Evolutionary conservation across 2,888 invertebrate genomes (phyloP).

Genomic region (Dicycla oo): DNA sequence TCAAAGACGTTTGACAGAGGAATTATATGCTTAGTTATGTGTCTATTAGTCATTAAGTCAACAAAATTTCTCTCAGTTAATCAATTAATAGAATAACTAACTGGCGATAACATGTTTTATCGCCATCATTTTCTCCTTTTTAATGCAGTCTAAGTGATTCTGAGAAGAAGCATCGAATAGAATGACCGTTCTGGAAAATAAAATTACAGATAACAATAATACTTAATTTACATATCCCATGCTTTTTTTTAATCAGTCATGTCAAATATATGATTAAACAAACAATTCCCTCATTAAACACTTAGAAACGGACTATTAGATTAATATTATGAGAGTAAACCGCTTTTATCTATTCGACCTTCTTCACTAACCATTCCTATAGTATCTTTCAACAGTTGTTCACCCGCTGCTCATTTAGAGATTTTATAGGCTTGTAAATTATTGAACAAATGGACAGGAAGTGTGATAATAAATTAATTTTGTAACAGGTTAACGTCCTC

Average conservation of each 20-base stretch:
- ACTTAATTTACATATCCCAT: slow-evolving; percentile 9
- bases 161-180: neutral
- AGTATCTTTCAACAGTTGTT: slow-evolving; percentile 35
- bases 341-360: slow-evolving; percentile 46
- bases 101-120: slow-evolving; percentile 14
- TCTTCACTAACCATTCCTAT: slow-evolving; percentile 41
- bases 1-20: slow-evolving; percentile 67
- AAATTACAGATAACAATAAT: slow-evolving; percentile 11
- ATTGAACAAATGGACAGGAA: slow-evolving; percentile 44
- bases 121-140: slow-evolving; percentile 17
- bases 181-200: neutral
- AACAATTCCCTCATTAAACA: slow-evolving; percentile 19
- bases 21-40: slow-evolving; percentile 59
- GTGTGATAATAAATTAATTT: slow-evolving; percentile 40
- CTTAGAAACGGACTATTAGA: slow-evolving; percentile 16
- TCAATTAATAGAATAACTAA: slow-evolving; percentile 11
- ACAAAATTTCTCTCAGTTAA: slow-evolving; percentile 35
- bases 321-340: slow-evolving; percentile 43
- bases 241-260: slow-evolving; percentile 9
- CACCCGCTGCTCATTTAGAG: slow-evolving; percentile 49
- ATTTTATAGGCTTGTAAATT: slow-evolving; percentile 62
- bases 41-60: slow-evolving; percentile 38
- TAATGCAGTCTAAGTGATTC: slow-evolving; percentile 10
- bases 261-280: slow-evolving; percentile 16
- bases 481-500: slow-evolving; percentile 32